A percentile compares a stretch with the other conserved stretches of the same genome.
Evolutionary conservation across 2,113 vertebrate genomes (phyloP).

Genomic region (Puffinus mauretanicus): DNA sequence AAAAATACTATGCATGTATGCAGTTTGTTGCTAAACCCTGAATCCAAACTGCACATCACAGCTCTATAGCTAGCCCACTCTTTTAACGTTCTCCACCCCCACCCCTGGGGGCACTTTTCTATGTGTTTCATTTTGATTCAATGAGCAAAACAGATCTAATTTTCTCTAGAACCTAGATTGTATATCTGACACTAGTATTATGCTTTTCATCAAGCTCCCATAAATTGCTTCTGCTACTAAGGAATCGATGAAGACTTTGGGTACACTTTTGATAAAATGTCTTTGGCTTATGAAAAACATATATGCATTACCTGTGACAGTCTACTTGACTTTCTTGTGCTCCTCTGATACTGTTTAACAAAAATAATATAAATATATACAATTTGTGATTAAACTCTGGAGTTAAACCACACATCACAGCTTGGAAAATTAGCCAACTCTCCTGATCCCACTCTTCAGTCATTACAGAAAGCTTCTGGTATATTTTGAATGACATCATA

Average conservation of each 20-base stretch:
- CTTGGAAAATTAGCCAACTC: not conserved
- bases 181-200: not conserved
- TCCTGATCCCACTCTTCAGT: not conserved
- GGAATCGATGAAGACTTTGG: not conserved
- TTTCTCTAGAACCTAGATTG: not conserved
- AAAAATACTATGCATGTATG: not conserved
- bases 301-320: not conserved
- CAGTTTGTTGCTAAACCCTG: not conserved
- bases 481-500: not conserved
- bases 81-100: not conserved
- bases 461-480: not conserved
- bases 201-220: not conserved
- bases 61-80: not conserved
- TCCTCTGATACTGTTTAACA: not conserved
- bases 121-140: not conserved
- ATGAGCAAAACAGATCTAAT: not conserved
- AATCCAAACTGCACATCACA: not conserved
- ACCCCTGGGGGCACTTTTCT: not conserved
- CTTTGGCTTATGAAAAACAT: not conserved
- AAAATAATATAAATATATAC: not conserved
- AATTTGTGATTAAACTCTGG: not conserved
- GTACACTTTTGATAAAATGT: not conserved
- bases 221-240: not conserved
- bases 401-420: not conserved
- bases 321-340: not conserved